Evolutionary conservation across 2,888 invertebrate genomes (phyloP), one percentile per base, ranked within the genome.

Genomic region (Erpobdella octoculata): DNA sequence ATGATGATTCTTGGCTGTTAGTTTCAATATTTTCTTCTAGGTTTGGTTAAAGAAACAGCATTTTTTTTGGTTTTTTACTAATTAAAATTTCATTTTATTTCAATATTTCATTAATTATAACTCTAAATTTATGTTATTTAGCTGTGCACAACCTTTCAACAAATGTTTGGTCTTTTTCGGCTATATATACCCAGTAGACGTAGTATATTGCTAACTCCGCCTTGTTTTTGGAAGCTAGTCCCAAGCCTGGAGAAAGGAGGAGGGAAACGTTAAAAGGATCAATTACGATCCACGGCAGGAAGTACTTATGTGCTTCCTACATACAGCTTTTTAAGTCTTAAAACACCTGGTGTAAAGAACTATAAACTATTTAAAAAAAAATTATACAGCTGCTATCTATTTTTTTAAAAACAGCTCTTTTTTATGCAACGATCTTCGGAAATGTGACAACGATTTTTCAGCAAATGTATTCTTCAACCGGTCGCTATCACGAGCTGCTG

Each of bases 1-100:
- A 97, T 98, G 96, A 97, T 98, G 97, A 95, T 98, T 81, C 93
- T 96, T 84, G 96, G 96, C 87, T 93, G 96, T 96, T 86, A 87
- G 87, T 79, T 72, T 35, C 62, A 8, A 21, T 25, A 12, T 21
- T 41, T n/a, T n/a, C n/a, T n/a, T n/a, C n/a, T n/a, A n/a, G 12
- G 21, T 12, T n/a, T n/a, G n/a, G n/a, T n/a, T n/a, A n/a, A n/a
- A n/a, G n/a, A n/a, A n/a, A n/a, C n/a, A n/a, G n/a, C n/a, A n/a
- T n/a, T n/a, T n/a, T n/a, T n/a, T n/a, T n/a, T n/a, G n/a, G n/a
- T n/a, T n/a, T 8, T 68, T 48, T 68, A 28, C 21, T 31, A 48
- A 4, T 31, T 53, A 28, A 3, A 36, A 37, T 21, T 25, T 65
- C 5, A n/a, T 65, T 6, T 18, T 33, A 64, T 31, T 33, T n/a